Evolutionary conservation across 2,888 invertebrate genomes (phyloP).

Genomic region (Hirtodrosophila cameraria): DNA sequence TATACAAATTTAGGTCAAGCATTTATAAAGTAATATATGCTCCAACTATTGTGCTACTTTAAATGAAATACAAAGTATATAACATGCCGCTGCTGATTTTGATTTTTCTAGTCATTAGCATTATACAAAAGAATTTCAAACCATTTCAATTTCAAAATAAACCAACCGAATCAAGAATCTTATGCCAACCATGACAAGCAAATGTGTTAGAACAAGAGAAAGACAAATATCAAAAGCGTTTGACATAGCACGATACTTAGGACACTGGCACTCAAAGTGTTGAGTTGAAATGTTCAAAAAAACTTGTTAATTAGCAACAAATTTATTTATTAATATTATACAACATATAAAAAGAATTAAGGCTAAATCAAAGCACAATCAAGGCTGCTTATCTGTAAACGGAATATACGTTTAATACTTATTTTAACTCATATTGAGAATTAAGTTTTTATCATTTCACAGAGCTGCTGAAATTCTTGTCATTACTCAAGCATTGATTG

Average conservation of each 20-base stretch:
- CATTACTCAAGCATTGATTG: slow-evolving; percentile 73
- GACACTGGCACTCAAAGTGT: slow-evolving; percentile 32
- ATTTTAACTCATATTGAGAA: neutral
- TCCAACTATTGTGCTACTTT: neutral
- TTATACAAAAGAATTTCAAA: slow-evolving; percentile 37
- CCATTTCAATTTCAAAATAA: slow-evolving; percentile 23
- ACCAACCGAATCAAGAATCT: slow-evolving; percentile 32
- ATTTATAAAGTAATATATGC: too few relatives aligned
- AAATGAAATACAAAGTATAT: neutral
- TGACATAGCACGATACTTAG: slow-evolving; percentile 30
- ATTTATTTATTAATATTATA: slow-evolving; percentile 35
- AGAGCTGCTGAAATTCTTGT: slow-evolving; percentile 67
- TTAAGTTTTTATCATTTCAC: slow-evolving; percentile 42
- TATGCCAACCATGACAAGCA: slow-evolving; percentile 37
- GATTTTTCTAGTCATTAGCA: neutral
- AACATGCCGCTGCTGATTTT: neutral
- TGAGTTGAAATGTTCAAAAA: slow-evolving; percentile 39
- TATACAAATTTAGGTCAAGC: neutral
- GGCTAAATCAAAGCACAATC: too few relatives aligned
- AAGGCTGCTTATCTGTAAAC: neutral
- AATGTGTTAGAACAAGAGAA: slow-evolving; percentile 40
- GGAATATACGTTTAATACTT: slow-evolving; percentile 8
- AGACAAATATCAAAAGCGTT: slow-evolving; percentile 34
- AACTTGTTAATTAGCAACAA: slow-evolving; percentile 68
- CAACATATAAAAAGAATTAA: slow-evolving; percentile 1